A percentile compares a stretch with the other conserved stretches of the same genome.
phyloP scores from a whole-genome alignment of 2,113 vertebrate genomes.

The Heliornis fulica region DNA sequence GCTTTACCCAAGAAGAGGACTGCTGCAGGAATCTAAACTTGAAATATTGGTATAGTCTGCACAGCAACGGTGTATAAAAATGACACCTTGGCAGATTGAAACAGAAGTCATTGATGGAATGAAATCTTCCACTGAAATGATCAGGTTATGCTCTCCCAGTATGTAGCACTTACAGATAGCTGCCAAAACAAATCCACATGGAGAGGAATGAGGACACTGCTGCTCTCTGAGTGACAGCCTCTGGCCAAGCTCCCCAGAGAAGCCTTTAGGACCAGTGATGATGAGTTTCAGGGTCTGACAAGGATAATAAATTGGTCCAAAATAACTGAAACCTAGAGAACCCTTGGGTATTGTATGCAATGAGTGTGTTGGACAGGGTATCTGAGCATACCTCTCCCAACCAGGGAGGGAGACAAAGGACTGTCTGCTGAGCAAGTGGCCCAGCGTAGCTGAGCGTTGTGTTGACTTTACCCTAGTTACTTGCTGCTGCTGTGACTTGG shows the following conservation, averaged over 20 bases:
- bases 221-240: background rate
- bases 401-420: background rate
- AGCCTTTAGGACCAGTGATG: background rate
- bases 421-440: fast-evolving
- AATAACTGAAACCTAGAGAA: background rate
- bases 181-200: background rate
- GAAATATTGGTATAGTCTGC: background rate
- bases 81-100: background rate
- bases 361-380: background rate
- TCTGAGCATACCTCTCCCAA: fast-evolving
- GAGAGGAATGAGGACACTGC: background rate
- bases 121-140: background rate
- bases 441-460: fast-evolving
- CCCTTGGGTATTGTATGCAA: background rate
- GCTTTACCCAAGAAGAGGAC: background rate
- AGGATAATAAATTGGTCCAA: background rate
- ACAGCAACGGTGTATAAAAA: background rate
- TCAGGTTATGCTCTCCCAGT: background rate
- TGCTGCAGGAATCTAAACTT: background rate
- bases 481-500: background rate
- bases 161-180: background rate
- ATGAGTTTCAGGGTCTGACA: background rate
- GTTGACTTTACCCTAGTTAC: background rate
- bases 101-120: background rate
- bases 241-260: background rate